Conservation (phyloP, 2,888 invertebrate species). For the Caenorhabditis japonica region DNA sequence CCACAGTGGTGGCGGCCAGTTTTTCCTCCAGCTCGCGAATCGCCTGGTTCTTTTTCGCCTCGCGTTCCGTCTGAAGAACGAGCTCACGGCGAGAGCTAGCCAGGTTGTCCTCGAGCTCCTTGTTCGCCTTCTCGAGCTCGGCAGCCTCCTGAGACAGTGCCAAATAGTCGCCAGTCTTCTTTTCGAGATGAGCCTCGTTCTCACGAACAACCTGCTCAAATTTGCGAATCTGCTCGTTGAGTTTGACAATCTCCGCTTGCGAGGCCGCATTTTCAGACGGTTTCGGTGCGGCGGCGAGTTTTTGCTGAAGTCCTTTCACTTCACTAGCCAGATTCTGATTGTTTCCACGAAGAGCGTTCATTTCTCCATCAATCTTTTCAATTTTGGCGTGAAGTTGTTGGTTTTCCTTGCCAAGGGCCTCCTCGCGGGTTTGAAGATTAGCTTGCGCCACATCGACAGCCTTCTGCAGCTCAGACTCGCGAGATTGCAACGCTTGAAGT, state of each 20-base stretch:
- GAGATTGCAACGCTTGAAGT: slow-evolving; percentile 3
- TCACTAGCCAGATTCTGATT: not conserved
- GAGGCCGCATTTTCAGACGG: not conserved
- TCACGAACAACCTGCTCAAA: not conserved
- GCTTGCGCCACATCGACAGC: not conserved
- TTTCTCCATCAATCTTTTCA: slow-evolving; percentile 11
- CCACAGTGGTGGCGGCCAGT: too few relatives aligned
- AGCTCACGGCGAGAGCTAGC: slow-evolving; percentile 1
- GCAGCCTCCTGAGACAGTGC: not conserved
- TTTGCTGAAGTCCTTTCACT: not conserved
- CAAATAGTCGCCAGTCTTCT: slow-evolving; percentile 1
- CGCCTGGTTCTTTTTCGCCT: not conserved
- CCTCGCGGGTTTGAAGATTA: not conserved
- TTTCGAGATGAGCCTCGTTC: not conserved
- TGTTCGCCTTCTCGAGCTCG: slow-evolving; percentile 5
- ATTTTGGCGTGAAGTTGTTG: not conserved
- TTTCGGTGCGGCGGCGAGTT: not conserved
- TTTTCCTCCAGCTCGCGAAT: not conserved
- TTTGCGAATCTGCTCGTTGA: not conserved
- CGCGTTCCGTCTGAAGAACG: not conserved
- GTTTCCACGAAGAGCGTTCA: not conserved
- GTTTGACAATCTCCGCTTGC: not conserved
- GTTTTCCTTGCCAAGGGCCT: not conserved
- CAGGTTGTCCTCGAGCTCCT: slow-evolving; percentile 3
- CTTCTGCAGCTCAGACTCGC: slow-evolving; percentile 13